Evolutionary conservation across 2,113 vertebrate genomes (phyloP), one percentile per base, ranked within the genome.

Genomic region (Trinectes maculatus): DNA sequence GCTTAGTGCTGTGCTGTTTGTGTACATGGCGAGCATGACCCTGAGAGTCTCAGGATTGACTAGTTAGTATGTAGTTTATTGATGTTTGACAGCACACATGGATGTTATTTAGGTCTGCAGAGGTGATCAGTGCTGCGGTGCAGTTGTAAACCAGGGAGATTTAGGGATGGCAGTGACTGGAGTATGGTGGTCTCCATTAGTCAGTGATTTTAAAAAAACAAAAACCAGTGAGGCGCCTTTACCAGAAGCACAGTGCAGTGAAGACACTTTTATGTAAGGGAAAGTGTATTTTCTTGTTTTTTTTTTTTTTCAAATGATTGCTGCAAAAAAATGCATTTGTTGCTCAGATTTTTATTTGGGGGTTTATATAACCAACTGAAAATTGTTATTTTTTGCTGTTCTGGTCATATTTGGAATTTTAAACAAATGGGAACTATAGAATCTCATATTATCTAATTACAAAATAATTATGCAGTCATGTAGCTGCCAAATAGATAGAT

Each of bases 71-170:
- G n/a, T 44, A 61, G 22, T 42, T 59, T 11, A 3, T n/a, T 66
- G 60, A 60, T 12, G 1, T 56, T 54, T 62, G 33, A 40, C 26
- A 28, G 44, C 56, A 21, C 51, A 33, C 44, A n/a, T 46, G 54
- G 42, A 70, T 6, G 31, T 59, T 44, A 44, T 74, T 74, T 54
- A 37, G 47, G 55, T 26, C 8, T 46, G 10, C 0, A 2, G 44
- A 28, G 53, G 1, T 59, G 59, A 25, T 61, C n/a, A 10, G 8
- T 10, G 53, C 39, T 56, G 24, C 40, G 31, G 43, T 58, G 56
- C 44, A 22, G 33, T 11, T 53, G 39, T 57, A 71, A 43, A 66
- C 19, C 42, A 60, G 71, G 36, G 53, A 71, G 52, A 64, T 74
- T 63, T 69, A 54, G 21, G 16, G 26, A 54, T 25, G 18, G 36